These are phyloP conservation scores for Sebastes miniatus DNA, from an alignment of 2,797 vertebrate genomes.

Conservation along the genomic window DNA sequence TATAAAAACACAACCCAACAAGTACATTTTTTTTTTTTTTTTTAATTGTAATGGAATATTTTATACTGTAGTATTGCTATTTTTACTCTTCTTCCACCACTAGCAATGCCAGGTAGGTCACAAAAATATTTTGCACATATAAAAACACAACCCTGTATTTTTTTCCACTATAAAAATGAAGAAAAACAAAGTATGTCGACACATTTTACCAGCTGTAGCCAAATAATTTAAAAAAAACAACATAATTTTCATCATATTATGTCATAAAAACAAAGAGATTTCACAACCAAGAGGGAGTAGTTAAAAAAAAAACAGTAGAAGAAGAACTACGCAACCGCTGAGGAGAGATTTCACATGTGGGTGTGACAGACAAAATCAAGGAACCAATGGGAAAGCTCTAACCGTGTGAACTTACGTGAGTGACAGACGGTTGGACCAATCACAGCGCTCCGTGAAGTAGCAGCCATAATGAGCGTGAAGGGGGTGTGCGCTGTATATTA, in stretches of 20 bases:
- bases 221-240: neutral
- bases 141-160: neutral
- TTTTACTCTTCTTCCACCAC: neutral
- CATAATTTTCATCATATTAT: neutral
- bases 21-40: no score
- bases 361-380: neutral
- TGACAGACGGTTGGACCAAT: slow-evolving; percentile 47
- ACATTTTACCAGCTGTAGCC: neutral
- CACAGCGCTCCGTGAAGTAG: neutral
- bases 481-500: no score
- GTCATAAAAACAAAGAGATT: slow-evolving; percentile 35
- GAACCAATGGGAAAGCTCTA: slow-evolving; percentile 42
- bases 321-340: no score
- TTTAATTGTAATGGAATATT: neutral
- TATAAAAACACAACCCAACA: no score
- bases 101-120: neutral
- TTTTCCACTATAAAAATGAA: neutral
- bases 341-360: neutral
- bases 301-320: neutral
- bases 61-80: neutral
- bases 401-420: neutral
- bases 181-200: slow-evolving; percentile 1
- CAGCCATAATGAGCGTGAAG: neutral
- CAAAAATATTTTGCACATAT: neutral
- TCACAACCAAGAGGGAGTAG: slow-evolving; percentile 6